phyloP scores from a whole-genome alignment of 1,140 invertebrate genomes.

The Thalassaphorura encarpata region DNA sequence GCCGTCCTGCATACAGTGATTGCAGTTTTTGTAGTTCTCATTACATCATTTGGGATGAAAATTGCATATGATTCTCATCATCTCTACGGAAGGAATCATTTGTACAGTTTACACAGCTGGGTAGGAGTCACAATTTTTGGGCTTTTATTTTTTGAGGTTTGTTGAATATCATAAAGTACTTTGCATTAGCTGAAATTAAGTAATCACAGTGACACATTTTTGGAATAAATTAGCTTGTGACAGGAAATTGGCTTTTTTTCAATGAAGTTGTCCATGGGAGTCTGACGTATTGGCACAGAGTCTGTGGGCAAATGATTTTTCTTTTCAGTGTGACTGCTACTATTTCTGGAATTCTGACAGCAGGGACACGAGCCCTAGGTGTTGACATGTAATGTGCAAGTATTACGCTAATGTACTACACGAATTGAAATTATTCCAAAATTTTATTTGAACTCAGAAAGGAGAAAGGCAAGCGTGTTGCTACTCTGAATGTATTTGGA shows the following conservation, averaged over 20 bases:
- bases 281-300: neutral
- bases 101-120: conserved; percentile 6
- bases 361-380: neutral
- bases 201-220: no score
- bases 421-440: neutral
- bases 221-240: neutral
- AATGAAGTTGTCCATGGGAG: neutral
- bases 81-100: neutral
- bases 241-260: conserved; percentile 2
- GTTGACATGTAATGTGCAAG: neutral
- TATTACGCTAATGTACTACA: neutral
- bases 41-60: neutral
- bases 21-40: neutral
- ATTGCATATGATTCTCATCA: conserved; percentile 4
- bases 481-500: neutral
- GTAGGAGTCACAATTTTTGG: neutral
- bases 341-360: neutral
- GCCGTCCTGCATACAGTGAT: neutral
- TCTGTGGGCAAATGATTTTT: neutral
- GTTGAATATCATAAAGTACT: no score
- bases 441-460: neutral
- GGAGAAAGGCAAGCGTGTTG: neutral
- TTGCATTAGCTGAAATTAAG: no score
- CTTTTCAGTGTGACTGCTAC: neutral
- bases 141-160: neutral